phyloP scores from a whole-genome alignment of 1,140 invertebrate genomes.

The Sesamia nonagrioides region DNA sequence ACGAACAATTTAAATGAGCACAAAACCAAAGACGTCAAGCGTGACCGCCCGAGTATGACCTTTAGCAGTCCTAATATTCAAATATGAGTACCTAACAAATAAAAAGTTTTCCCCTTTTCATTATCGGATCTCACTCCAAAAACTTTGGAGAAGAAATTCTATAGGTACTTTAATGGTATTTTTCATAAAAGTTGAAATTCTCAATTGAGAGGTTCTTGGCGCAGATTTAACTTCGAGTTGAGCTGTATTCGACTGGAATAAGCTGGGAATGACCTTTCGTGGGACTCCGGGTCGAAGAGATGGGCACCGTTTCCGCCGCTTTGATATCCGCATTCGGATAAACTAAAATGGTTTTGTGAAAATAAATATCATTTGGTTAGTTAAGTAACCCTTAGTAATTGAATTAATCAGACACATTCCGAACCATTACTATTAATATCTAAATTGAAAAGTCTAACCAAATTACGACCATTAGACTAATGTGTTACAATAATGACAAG shows the following conservation, averaged over 20 bases:
- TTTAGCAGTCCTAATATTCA: slow-evolving; percentile 17
- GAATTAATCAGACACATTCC: not conserved
- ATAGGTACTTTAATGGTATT: slow-evolving; percentile 31
- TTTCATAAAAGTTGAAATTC: slow-evolving; percentile 34
- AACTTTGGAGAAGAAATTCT: slow-evolving; percentile 30
- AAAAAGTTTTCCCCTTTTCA: slow-evolving; percentile 35
- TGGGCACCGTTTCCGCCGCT: not conserved
- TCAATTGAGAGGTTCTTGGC: slow-evolving; percentile 16
- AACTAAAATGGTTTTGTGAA: not conserved
- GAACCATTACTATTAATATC: not conserved
- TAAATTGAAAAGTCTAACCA: not conserved
- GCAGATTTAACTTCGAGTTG: slow-evolving; percentile 36
- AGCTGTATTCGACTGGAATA: slow-evolving; percentile 40
- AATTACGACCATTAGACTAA: slow-evolving; percentile 6
- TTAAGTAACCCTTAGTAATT: not conserved
- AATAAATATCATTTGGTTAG: not conserved
- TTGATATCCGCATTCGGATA: slow-evolving; percentile 26
- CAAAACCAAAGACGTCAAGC: slow-evolving; percentile 6
- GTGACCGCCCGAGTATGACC: slow-evolving; percentile 22
- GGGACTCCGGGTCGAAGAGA: not conserved
- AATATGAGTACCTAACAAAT: slow-evolving; percentile 40
- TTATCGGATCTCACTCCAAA: slow-evolving; percentile 20
- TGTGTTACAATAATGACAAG: not conserved
- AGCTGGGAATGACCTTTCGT: slow-evolving; percentile 31
- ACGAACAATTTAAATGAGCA: slow-evolving; percentile 15